phyloP scores from a whole-genome alignment of 2,113 vertebrate genomes.

The Mirounga angustirostris region DNA sequence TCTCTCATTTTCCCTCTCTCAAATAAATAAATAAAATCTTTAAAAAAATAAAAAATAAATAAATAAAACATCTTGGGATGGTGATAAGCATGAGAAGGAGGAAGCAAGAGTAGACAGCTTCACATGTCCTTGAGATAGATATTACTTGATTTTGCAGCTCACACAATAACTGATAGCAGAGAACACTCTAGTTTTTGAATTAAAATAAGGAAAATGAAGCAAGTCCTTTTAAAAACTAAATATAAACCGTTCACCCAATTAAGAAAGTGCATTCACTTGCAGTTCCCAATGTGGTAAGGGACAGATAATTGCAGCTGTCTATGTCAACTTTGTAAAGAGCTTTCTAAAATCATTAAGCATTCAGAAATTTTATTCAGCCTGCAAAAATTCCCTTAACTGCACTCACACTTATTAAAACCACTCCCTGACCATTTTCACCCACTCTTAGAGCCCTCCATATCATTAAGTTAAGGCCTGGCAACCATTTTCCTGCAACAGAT shows the following conservation, averaged over 20 bases:
- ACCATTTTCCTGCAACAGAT: slow-evolving; percentile 51
- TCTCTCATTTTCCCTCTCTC: too few relatives aligned
- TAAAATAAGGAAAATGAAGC: slow-evolving; percentile 67
- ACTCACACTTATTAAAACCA: slow-evolving; percentile 72
- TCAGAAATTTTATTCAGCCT: slow-evolving; percentile 70
- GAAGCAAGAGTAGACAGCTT: neutral
- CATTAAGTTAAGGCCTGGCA: slow-evolving; percentile 64
- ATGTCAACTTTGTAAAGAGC: slow-evolving; percentile 65
- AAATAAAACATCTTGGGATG: neutral
- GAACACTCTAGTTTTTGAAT: slow-evolving; percentile 51
- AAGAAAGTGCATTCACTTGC: slow-evolving; percentile 65
- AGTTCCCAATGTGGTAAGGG: slow-evolving; percentile 28
- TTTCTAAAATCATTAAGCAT: slow-evolving; percentile 75
- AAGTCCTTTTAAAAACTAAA: slow-evolving; percentile 61
- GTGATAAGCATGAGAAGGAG: neutral
- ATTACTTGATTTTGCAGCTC: slow-evolving; percentile 57
- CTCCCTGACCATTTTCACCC: slow-evolving; percentile 58
- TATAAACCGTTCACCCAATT: slow-evolving; percentile 74
- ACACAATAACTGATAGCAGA: slow-evolving; percentile 47
- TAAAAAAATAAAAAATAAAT: too few relatives aligned
- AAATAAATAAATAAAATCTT: too few relatives aligned
- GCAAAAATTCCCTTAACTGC: slow-evolving; percentile 55
- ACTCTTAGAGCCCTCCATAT: slow-evolving; percentile 3
- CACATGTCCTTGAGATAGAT: slow-evolving; percentile 32
- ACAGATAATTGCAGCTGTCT: slow-evolving; percentile 73